Evolutionary conservation across 1,140 invertebrate species (phyloP), one percentile per base, ranked within the genome.

Genomic region (Drosophila ohnishii): DNA sequence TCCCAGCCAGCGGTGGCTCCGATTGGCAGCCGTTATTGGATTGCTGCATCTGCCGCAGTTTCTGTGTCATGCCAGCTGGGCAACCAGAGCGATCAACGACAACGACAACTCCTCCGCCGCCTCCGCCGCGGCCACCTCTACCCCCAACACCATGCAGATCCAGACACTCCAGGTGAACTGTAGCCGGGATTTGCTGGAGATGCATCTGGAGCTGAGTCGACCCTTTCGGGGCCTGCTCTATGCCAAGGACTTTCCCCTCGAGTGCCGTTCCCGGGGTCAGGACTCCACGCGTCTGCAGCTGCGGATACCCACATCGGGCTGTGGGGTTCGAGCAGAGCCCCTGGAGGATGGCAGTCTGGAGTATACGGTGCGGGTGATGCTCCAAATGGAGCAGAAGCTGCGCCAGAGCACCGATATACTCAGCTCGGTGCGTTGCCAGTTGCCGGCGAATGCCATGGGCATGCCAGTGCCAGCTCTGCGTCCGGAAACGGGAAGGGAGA

Each of bases 381-480:
- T 95, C 0, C 95, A 96, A 84, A 95, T 95, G 93, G 95, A 96
- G 78, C 92, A 92, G 47, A 93, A 94, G 75, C 89, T 96, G 28
- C 94, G 95, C 71, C 95, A 95, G 87, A 94, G 94, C 34, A 94
- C 93, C 1, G 95, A 96, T 80, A 94, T 95, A 70, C 93, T 95
- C 69, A 87, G 94, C 40, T 90, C 93, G 6, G 92, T 95, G 6
- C 92, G 93, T 11, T 95, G 94, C 64, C 78, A 85, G 11, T 65
- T 94, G 44, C 89, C 91, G 0, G 62, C 78, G 35, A 80, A 71
- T 14, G 86, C 82, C 2, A 91, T 92, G 87, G 82, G 81, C 3
- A 91, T 91, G 91, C 58, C 81, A 0, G 44, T 91, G 39, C 77
- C 80, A 2, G 42, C 57, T 1, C 2, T 48, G 47, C 25, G 56